These are phyloP conservation scores for Triplophysa yarkandensis DNA, from an alignment of 2,797 vertebrate genomes.

Conservation along the genomic window DNA sequence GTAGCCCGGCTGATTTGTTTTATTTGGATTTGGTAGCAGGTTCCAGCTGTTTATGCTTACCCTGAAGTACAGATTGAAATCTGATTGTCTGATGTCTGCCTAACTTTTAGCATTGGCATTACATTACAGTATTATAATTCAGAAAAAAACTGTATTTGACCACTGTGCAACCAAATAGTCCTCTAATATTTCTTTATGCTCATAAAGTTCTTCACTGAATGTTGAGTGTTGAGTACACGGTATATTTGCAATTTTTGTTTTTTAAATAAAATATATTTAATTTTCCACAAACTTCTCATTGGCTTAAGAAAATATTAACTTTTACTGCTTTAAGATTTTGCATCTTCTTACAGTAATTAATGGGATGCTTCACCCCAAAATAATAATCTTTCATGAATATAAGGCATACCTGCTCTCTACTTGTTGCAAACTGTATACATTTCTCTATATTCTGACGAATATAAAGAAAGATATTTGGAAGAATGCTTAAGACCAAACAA, in stretches of 20 bases:
- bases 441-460: no score
- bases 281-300: constrained; percentile 58
- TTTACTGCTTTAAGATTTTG: no score
- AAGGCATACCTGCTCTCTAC: no score
- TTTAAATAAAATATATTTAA: constrained; percentile 64
- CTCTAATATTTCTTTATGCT: neutral
- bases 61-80: neutral
- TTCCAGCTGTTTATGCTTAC: neutral
- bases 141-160: neutral
- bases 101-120: constrained; percentile 11
- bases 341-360: no score
- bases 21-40: neutral
- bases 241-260: constrained; percentile 62
- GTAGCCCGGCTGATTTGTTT: constrained; percentile 1
- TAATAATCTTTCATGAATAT: no score
- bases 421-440: no score
- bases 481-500: no score
- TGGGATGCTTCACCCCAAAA: no score
- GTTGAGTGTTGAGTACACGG: constrained; percentile 59
- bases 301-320: constrained; percentile 8
- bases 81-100: neutral
- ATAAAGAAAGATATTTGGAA: no score
- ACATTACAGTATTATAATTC: constrained; percentile 30
- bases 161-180: constrained; percentile 42
- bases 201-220: constrained; percentile 47